Evolutionary conservation across 2,888 invertebrate species (phyloP).

Genomic region (Metalampra italica): DNA sequence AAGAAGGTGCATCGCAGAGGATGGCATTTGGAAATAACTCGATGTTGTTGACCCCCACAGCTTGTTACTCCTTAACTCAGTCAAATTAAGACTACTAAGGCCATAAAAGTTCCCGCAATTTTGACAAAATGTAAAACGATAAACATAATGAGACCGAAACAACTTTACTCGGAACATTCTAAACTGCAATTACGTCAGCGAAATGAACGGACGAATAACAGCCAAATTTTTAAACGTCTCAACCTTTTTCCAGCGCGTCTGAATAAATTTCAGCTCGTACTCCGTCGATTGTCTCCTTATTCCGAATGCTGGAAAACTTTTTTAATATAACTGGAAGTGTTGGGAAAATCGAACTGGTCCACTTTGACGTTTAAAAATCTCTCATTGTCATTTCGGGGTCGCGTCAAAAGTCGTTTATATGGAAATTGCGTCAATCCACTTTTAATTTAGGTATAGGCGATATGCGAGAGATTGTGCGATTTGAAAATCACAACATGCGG

Average conservation of each 20-base stretch:
- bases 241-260: not conserved
- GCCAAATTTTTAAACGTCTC: not conserved
- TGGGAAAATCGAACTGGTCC: conserved; percentile 17
- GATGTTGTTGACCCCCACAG: too few relatives aligned
- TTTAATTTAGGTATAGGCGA: not conserved
- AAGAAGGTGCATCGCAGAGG: too few relatives aligned
- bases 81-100: not conserved
- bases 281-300: conserved; percentile 14
- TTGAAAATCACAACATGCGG: too few relatives aligned
- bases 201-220: not conserved
- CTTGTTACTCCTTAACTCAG: too few relatives aligned
- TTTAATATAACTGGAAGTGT: conserved; percentile 25
- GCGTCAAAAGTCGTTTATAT: conserved; percentile 11
- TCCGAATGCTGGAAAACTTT: conserved; percentile 23
- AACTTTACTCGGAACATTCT: not conserved
- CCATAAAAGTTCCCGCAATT: not conserved
- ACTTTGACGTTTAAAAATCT: conserved; percentile 8
- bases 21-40: not conserved
- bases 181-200: not conserved
- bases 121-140: not conserved
- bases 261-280: conserved; percentile 5
- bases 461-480: not conserved
- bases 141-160: not conserved
- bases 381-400: conserved; percentile 4
- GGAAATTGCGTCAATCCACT: conserved; percentile 5